Percentiles rank a stretch among this genome's conserved stretches.
These are phyloP conservation scores for Sarcophaga variegata DNA, from an alignment of 2,888 invertebrate genomes.

Conservation along the genomic window DNA sequence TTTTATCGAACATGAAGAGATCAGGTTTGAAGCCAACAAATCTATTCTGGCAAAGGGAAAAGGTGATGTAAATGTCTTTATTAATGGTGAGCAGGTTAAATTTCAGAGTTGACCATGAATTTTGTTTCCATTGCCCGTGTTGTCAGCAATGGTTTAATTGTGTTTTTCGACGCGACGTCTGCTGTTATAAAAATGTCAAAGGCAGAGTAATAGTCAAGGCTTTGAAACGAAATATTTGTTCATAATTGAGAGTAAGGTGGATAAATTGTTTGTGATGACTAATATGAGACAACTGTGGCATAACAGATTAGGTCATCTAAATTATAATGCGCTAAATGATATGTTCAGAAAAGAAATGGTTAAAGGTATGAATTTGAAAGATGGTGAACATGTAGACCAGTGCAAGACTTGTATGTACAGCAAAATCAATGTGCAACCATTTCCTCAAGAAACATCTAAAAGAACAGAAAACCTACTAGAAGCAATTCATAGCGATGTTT, in stretches of 20 bases:
- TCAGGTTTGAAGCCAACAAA: constrained; percentile 62
- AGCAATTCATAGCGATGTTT: constrained; percentile 54
- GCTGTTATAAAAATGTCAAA: no score
- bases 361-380: constrained; percentile 15
- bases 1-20: constrained; percentile 32
- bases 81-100: no score
- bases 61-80: no score
- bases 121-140: no score
- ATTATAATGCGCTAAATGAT: constrained; percentile 1
- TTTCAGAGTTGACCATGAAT: no score
- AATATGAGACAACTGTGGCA: constrained; percentile 39
- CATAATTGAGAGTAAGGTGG: no score
- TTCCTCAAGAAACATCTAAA: constrained; percentile 36
- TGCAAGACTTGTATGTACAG: constrained; percentile 47
- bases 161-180: no score
- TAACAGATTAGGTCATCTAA: no score
- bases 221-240: no score
- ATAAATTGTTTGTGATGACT: background rate
- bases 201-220: no score
- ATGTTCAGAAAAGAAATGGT: constrained; percentile 27
- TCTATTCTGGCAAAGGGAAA: no score
- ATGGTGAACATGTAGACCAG: background rate
- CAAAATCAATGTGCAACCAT: constrained; percentile 52
- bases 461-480: constrained; percentile 33
- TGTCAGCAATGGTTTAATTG: no score